Conservation (phyloP, 2,888 invertebrate genomes). For the Ophion obscuratus region DNA sequence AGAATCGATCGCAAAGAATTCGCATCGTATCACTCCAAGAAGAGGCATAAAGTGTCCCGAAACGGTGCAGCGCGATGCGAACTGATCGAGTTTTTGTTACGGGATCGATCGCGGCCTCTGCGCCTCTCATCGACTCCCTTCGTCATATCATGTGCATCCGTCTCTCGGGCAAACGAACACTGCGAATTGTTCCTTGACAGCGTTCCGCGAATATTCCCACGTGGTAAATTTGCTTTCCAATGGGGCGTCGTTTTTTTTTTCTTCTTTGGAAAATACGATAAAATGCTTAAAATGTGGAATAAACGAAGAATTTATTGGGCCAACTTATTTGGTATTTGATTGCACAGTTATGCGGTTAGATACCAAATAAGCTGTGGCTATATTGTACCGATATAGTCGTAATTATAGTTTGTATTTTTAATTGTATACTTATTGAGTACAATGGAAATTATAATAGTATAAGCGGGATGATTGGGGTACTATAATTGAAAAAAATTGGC, state of each 20-base stretch:
- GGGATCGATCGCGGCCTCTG: background rate
- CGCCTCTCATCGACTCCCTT: background rate
- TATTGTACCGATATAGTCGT: background rate
- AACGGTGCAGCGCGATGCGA: constrained; percentile 18
- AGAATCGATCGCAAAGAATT: constrained; percentile 53
- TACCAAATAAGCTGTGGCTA: background rate
- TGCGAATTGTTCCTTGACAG: background rate
- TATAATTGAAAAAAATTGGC: background rate
- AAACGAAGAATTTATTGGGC: background rate
- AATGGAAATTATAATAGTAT: background rate
- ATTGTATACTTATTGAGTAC: no score
- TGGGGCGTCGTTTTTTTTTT: background rate
- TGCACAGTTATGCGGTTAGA: background rate
- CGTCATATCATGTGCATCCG: background rate
- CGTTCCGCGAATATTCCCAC: background rate
- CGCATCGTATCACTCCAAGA: constrained; percentile 34
- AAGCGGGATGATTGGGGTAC: background rate
- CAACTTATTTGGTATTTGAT: background rate
- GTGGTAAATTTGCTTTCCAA: background rate
- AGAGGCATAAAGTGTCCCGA: constrained; percentile 36
- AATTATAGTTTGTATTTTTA: background rate
- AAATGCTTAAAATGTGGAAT: background rate
- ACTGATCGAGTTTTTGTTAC: constrained; percentile 28
- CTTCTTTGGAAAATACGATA: background rate
- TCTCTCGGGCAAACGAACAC: background rate